Evolutionary conservation across 2,113 vertebrate genomes (phyloP).

Genomic region (Plectropomus leopardus): DNA sequence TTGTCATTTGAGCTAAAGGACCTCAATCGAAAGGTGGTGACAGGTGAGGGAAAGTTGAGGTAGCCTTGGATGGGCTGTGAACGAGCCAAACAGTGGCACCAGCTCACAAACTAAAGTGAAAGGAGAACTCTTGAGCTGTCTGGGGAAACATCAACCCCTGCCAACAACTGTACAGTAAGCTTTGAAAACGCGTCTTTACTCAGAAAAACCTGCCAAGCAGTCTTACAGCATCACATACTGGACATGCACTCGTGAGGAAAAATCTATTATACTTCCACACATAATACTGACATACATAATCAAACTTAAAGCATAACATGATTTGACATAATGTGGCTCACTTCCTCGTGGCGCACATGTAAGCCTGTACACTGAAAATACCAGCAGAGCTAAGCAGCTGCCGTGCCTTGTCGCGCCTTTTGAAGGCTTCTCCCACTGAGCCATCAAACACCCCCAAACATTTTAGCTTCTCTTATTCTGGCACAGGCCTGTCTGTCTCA

Average conservation of each 20-base stretch:
- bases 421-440: constrained; percentile 67
- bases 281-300: background rate
- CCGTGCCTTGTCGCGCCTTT: constrained; percentile 47
- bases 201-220: constrained; percentile 50
- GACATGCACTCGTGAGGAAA: background rate
- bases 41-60: constrained; percentile 39
- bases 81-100: constrained; percentile 12
- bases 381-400: constrained; percentile 63
- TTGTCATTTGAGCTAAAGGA: constrained; percentile 48
- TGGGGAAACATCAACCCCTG: constrained; percentile 60
- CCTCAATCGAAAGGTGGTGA: constrained; percentile 57
- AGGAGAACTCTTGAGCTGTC: constrained; percentile 57
- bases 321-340: constrained; percentile 44
- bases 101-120: constrained; percentile 67
- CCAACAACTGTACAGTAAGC: constrained; percentile 55
- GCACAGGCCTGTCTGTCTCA: constrained; percentile 66
- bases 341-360: constrained; percentile 46
- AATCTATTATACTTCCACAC: constrained; percentile 19
- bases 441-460: constrained; percentile 69
- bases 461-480: constrained; percentile 67
- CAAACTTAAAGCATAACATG: constrained; percentile 39
- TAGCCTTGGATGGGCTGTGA: constrained; percentile 24
- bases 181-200: constrained; percentile 50
- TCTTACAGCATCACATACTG: constrained; percentile 8
- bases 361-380: constrained; percentile 64